Percentiles rank a stretch among this genome's conserved stretches.
Conservation (phyloP, 2,888 invertebrate species). For the Tiliacea citrago region DNA sequence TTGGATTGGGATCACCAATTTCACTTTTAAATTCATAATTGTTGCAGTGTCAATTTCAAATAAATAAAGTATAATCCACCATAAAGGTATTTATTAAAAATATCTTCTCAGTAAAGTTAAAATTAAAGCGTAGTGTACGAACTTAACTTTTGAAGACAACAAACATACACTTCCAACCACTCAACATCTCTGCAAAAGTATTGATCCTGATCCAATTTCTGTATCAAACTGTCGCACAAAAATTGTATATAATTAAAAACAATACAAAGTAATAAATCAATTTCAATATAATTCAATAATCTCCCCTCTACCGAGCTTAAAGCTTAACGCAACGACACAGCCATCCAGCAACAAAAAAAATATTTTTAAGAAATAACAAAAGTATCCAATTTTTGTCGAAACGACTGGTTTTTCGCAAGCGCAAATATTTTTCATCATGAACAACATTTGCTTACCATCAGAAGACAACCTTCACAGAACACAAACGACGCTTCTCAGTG, state of each 20-base stretch:
- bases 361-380: constrained; percentile 38
- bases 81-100: not conserved
- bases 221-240: constrained; percentile 50
- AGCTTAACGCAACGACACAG: constrained; percentile 53
- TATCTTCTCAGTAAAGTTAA: not conserved
- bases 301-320: constrained; percentile 41
- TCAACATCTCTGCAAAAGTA: not conserved
- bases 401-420: constrained; percentile 37
- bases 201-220: constrained; percentile 50
- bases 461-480: constrained; percentile 42
- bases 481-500: constrained; percentile 67
- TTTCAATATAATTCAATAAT: constrained; percentile 33
- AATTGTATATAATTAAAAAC: constrained; percentile 35
- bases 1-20: constrained; percentile 52
- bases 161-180: not conserved
- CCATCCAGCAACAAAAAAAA: constrained; percentile 20
- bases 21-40: not conserved
- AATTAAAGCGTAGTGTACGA: not conserved
- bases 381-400: constrained; percentile 42
- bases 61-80: not conserved
- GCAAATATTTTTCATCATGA: constrained; percentile 23
- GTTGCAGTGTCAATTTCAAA: not conserved
- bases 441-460: constrained; percentile 44
- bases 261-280: constrained; percentile 17
- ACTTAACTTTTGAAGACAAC: not conserved